Percentiles rank a stretch among this genome's conserved stretches.
phyloP scores from a whole-genome alignment of 2,797 vertebrate species.

The Potorous gilbertii region DNA sequence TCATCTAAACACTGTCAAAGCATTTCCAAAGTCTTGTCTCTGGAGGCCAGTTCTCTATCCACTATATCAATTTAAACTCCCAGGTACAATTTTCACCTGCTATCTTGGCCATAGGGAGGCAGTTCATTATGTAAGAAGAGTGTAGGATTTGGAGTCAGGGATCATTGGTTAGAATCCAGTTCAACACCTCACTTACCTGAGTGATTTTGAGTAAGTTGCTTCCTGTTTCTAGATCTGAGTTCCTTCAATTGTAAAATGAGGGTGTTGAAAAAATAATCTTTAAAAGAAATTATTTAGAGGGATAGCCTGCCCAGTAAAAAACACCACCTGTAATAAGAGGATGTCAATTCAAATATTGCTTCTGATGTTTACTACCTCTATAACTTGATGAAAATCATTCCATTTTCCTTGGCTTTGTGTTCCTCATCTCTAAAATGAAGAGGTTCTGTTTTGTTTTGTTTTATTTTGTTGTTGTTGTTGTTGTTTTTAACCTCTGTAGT shows the following conservation, averaged over 20 bases:
- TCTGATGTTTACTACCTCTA: neutral
- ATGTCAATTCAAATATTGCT: neutral
- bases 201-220: neutral
- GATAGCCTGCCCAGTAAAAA: neutral
- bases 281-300: neutral
- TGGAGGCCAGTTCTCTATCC: neutral
- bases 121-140: neutral
- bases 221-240: neutral
- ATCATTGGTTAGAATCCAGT: neutral
- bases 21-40: neutral
- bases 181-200: neutral
- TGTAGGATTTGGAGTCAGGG: neutral
- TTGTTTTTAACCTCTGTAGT: neutral
- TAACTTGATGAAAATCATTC: neutral
- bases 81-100: neutral
- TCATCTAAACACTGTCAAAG: neutral
- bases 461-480: too few species aligned
- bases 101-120: neutral
- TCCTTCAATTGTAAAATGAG: neutral
- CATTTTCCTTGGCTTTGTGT: neutral
- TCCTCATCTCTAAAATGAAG: neutral
- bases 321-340: neutral
- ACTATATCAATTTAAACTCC: neutral
- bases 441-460: too few species aligned
- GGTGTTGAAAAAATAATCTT: neutral